Evolutionary conservation across 2,888 invertebrate genomes (phyloP).

Genomic region (Emmelina monodactyla): DNA sequence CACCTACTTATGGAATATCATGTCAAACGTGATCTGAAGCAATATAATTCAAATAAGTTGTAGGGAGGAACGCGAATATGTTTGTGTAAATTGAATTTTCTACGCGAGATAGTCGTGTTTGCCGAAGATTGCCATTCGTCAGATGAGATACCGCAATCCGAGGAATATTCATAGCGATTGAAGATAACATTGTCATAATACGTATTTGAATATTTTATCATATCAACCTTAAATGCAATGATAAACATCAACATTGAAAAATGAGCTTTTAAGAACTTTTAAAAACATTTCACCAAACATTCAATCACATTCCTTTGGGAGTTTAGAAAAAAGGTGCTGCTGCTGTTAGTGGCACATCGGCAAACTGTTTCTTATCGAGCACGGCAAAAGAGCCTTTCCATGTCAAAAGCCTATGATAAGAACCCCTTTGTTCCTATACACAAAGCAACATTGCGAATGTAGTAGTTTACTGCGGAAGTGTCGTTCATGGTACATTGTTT

Average conservation of each 20-base stretch:
- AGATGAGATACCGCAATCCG: too few species aligned
- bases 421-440: slow-evolving; percentile 42
- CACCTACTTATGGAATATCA: too few species aligned
- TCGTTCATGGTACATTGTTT: not conserved
- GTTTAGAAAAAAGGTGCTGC: too few species aligned
- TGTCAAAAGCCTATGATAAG: slow-evolving; percentile 55
- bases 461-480: slow-evolving; percentile 3
- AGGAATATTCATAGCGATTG: too few species aligned
- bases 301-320: too few species aligned
- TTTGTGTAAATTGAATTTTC: slow-evolving; percentile 31
- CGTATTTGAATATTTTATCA: too few species aligned
- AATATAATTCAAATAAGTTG: slow-evolving; percentile 5
- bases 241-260: too few species aligned
- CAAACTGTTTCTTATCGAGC: slow-evolving; percentile 39
- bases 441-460: slow-evolving; percentile 3
- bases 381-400: slow-evolving; percentile 56
- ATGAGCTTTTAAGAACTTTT: too few species aligned
- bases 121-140: slow-evolving; percentile 29
- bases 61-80: slow-evolving; percentile 13
- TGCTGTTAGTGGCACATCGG: slow-evolving; percentile 16
- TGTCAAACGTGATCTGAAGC: slow-evolving; percentile 2
- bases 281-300: too few species aligned
- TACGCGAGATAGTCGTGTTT: slow-evolving; percentile 3
- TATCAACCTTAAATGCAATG: too few species aligned
- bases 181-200: too few species aligned